These are phyloP conservation scores for Gisinianus flammeolus DNA, from an alignment of 2,888 invertebrate species.

Conservation along the genomic window DNA sequence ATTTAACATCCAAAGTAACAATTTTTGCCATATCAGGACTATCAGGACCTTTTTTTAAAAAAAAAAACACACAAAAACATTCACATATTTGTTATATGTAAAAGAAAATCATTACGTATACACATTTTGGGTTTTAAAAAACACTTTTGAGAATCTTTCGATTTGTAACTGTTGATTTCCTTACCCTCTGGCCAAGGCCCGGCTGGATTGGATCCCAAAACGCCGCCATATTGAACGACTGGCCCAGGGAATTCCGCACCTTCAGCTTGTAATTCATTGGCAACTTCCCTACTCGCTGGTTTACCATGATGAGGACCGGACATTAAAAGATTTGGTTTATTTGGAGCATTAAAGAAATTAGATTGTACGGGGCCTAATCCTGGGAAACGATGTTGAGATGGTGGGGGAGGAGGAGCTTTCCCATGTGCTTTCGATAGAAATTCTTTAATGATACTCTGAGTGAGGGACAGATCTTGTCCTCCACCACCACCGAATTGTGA, in stretches of 20 bases:
- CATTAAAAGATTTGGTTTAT: conserved; percentile 46
- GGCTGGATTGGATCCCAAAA: conserved; percentile 29
- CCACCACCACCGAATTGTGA: conserved; percentile 9
- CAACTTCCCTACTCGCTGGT: conserved; percentile 50
- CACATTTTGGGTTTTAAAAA: no score
- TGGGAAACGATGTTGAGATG: conserved; percentile 43
- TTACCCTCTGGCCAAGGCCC: conserved; percentile 52
- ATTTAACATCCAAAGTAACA: conserved; percentile 88
- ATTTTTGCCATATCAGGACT: conserved; percentile 89
- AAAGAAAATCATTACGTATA: no score
- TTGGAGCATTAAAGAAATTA: conserved; percentile 36
- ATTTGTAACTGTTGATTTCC: no score
- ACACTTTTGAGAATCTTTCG: no score
- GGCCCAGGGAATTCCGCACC: conserved; percentile 53
- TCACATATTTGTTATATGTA: no score
- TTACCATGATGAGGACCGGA: conserved; percentile 42
- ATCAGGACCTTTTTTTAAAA: conserved; percentile 64
- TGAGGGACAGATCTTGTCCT: conserved; percentile 18
- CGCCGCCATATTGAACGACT: conserved; percentile 41
- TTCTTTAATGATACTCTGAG: conserved; percentile 38
- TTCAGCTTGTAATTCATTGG: conserved; percentile 57
- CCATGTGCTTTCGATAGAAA: conserved; percentile 37
- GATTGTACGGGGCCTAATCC: conserved; percentile 45
- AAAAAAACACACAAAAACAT: no score
- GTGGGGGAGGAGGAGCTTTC: conserved; percentile 19